Conservation (phyloP, 2,888 invertebrate species). For the Byasa hedistus region DNA sequence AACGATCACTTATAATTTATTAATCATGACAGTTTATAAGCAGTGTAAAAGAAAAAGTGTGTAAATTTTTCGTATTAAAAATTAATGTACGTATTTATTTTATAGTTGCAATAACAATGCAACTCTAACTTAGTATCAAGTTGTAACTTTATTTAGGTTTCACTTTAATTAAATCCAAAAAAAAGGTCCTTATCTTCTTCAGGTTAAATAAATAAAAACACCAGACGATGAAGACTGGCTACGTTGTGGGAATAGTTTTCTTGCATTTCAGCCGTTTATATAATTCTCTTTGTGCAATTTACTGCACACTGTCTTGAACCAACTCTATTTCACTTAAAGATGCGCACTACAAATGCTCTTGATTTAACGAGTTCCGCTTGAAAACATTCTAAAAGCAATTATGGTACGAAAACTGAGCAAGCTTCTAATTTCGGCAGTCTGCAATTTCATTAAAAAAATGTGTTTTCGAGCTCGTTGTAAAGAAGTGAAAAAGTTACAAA, state of each 20-base stretch:
- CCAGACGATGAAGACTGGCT: background rate
- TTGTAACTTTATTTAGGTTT: background rate
- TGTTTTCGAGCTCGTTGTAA: background rate
- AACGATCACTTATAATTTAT: too few species aligned
- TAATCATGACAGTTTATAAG: too few species aligned
- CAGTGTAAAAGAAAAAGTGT: too few species aligned
- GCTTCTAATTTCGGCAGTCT: background rate
- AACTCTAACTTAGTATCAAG: background rate
- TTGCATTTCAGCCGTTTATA: conserved; percentile 18
- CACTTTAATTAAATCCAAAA: background rate
- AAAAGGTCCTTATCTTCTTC: background rate
- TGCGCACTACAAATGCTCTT: conserved; percentile 19
- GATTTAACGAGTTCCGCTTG: conserved; percentile 22
- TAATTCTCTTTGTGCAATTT: conserved; percentile 24
- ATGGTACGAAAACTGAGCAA: background rate
- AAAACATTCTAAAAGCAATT: conserved; percentile 20
- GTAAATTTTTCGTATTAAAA: too few species aligned
- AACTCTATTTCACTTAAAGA: conserved; percentile 23
- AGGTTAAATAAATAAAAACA: background rate
- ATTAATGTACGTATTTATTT: too few species aligned
- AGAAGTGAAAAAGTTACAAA: too few species aligned
- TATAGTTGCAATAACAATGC: too few species aligned
- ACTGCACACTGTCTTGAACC: conserved; percentile 18
- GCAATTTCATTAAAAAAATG: background rate
- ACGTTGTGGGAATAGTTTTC: conserved; percentile 19